Evolutionary conservation across 2,888 invertebrate genomes (phyloP), one percentile per base, ranked within the genome.

Genomic region (Spialia ferax): DNA sequence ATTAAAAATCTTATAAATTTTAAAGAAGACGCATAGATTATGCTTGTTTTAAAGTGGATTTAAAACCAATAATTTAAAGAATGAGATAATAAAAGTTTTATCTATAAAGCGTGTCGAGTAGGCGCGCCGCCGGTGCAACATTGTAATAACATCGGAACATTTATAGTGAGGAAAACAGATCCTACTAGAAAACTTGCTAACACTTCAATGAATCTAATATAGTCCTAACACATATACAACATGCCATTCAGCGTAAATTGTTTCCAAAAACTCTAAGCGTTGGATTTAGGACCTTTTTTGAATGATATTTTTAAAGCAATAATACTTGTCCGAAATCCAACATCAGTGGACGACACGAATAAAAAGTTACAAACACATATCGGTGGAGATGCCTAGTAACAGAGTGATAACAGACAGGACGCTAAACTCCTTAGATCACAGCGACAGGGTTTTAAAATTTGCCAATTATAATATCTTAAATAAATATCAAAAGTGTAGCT

Each of bases 341-440:
- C 69, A 63, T 29, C n/a, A 63, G 69, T 70, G 60, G 18, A 63
- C 50, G 75, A 77, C 72, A 80, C 77, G 68, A 67, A 75, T 69
- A 73, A 81, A 72, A 79, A 76, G 70, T 73, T 76, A 80, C 78
- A 77, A 76, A 84, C 76, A 83, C 80, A 86, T 57, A 79, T 82
- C 82, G 74, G 87, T 88, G 88, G 81, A 76, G 77, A 80, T 78
- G 78, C 83, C 84, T 87, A 88, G 75, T 72, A 80, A 85, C 78
- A 81, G 79, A 80, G 89, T 89, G 87, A 84, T 79, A 78, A 87
- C 82, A 81, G 81, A 75, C 69, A 77, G 71, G 70, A 77, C 69
- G 71, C 74, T 71, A 73, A 73, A 72, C 71, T 56, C 60, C 57
- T 61, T 57, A 59, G 73, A 75, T 73, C 74, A 72, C 74, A 69